phyloP scores from a whole-genome alignment of 2,797 vertebrate genomes.

The Crocidura indochinensis region DNA sequence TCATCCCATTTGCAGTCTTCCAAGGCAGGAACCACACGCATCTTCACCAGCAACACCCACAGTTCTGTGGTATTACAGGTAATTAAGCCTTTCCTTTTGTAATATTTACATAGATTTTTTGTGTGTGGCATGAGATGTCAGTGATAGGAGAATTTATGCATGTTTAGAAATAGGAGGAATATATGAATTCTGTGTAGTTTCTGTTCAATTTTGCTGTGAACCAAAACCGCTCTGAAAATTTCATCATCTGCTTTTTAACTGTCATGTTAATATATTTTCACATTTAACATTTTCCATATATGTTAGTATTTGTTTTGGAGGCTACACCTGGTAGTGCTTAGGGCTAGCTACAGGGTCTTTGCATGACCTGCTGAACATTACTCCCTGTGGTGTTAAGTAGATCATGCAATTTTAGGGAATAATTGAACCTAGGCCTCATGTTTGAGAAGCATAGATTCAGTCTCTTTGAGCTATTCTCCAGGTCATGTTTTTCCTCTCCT shows the following conservation, averaged over 20 bases:
- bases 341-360: no score
- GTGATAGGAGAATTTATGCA: neutral
- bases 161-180: neutral
- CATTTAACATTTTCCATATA: no score
- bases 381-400: no score
- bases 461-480: no score
- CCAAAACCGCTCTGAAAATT: slow-evolving; percentile 48
- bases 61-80: slow-evolving; percentile 99
- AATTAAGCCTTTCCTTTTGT: slow-evolving; percentile 77
- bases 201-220: slow-evolving; percentile 41
- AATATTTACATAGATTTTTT: neutral
- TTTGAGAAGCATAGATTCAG: no score
- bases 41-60: slow-evolving; percentile 97
- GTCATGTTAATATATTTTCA: no score
- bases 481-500: neutral
- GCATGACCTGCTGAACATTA: no score
- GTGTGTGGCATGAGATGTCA: neutral
- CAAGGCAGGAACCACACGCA: slow-evolving; percentile 98
- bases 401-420: no score
- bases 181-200: slow-evolving; percentile 1
- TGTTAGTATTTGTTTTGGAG: no score
- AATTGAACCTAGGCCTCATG: no score
- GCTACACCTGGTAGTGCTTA: no score
- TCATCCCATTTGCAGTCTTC: slow-evolving; percentile 98
- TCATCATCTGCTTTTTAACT: no score